Evolutionary conservation across 2,888 invertebrate species (phyloP), one percentile per base, ranked within the genome.

Genomic region (Diarsia dahlii): DNA sequence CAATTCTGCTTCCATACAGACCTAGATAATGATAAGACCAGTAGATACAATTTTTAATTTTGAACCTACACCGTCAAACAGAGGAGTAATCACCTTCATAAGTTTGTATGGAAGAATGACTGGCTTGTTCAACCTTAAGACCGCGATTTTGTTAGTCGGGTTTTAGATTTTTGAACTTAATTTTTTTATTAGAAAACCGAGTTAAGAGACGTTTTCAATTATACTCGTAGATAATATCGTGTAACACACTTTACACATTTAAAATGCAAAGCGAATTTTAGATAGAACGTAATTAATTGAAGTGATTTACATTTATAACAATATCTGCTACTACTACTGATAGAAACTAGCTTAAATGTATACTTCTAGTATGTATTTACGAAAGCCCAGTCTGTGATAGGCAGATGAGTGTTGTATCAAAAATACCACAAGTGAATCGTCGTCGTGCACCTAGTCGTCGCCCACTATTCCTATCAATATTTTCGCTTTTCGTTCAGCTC

Each of bases 341-440:
- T 20, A 23, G 13, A 52, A 62, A 62, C 23, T 34, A 28, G 20
- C 34, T n/a, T 13, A 39, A 39, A 66, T 56, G 2, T 48, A 23
- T 46, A 63, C n/a, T n/a, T 54, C 8, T 28, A 56, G 45, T 45
- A 23, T 45, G 15, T 45, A 54, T 66, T 73, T 73, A 66, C 60
- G 48, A 54, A 52, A 56, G 20, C 45, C 18, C 18, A 80, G 60
- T 23, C 23, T 34, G 9, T 73, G 23, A 28, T 13, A 64, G 39
- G 13, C 48, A 34, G 66, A 74, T 81, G 66, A 50, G 45, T 34
- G n/a, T 67, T 28, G 62, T 81, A 54, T 48, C 46, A 66, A 74
- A 74, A 81, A 64, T 76, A 66, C 54, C 62, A 34, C 56, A 28
- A 46, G 50, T 56, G 45, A 81, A 74, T 63, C 56, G n/a, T 63